Evolutionary conservation across 2,113 vertebrate genomes (phyloP).

Genomic region (Epinephelus moara): DNA sequence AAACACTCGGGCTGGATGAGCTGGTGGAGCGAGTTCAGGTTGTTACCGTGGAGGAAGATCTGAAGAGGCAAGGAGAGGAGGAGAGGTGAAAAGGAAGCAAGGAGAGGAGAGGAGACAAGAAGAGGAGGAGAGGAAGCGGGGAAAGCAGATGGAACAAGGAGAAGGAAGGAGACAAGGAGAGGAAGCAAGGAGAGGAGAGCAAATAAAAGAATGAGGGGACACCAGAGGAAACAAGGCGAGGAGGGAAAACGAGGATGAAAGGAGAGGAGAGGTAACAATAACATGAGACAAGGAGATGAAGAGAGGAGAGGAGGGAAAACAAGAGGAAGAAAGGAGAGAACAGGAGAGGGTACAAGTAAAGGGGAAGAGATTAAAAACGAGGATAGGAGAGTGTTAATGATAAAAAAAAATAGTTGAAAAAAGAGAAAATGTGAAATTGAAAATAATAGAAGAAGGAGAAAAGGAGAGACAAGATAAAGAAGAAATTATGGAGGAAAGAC

Average conservation of each 20-base stretch:
- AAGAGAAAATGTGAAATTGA: too few species aligned
- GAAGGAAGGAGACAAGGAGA: too few species aligned
- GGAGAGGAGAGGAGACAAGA: accelerated
- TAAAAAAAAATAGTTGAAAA: too few species aligned
- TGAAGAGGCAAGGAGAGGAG: conserved; percentile 59
- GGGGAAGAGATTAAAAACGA: too few species aligned
- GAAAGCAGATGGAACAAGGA: not conserved
- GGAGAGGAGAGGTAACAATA: not conserved
- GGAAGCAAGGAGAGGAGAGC: not conserved
- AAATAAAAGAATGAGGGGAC: not conserved
- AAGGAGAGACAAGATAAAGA: too few species aligned
- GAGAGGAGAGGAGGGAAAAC: not conserved
- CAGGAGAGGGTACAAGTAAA: too few species aligned
- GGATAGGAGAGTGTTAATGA: too few species aligned
- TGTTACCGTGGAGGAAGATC: conserved; percentile 99
- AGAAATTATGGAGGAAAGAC: too few species aligned
- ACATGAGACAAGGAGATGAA: not conserved
- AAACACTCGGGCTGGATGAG: conserved; percentile 96
- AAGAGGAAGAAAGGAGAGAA: not conserved
- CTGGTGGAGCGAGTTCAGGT: conserved; percentile 97
- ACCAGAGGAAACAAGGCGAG: not conserved
- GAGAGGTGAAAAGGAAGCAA: not conserved
- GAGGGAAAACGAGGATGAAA: accelerated
- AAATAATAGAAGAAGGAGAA: not conserved
- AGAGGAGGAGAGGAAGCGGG: not conserved